Evolutionary conservation across 2,888 invertebrate genomes (phyloP).

Genomic region (Tricholauxania praeusta): DNA sequence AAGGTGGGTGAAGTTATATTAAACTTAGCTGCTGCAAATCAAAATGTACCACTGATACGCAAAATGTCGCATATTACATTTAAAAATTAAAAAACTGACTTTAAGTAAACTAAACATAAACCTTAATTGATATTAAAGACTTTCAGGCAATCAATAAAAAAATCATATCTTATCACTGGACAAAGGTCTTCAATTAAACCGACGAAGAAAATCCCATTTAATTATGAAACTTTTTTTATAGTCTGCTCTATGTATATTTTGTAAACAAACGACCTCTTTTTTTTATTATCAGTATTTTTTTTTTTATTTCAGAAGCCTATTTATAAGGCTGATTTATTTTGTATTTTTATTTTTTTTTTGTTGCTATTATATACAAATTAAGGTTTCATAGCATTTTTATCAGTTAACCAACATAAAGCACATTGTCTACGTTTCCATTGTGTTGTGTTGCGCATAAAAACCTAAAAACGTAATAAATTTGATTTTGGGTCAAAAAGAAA

Average conservation of each 20-base stretch:
- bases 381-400: not conserved
- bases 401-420: not conserved
- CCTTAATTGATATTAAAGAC: not conserved
- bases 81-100: too few species aligned
- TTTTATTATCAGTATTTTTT: not conserved
- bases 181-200: conserved; percentile 1
- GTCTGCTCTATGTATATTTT: not conserved
- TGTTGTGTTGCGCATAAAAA: not conserved
- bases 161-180: conserved; percentile 1
- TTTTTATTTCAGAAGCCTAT: conserved; percentile 4
- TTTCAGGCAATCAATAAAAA: not conserved
- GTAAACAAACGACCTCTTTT: not conserved
- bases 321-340: not conserved
- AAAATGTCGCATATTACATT: too few species aligned
- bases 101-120: not conserved
- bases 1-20: too few species aligned
- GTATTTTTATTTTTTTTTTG: not conserved
- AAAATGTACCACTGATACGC: too few species aligned
- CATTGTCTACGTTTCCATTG: not conserved
- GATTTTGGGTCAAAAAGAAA: conserved; percentile 10
- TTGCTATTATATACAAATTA: not conserved
- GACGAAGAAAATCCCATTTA: not conserved
- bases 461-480: not conserved
- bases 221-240: not conserved
- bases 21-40: too few species aligned